Conservation (phyloP, 2,113 vertebrate genomes). For the Podarcis raffonei region DNA sequence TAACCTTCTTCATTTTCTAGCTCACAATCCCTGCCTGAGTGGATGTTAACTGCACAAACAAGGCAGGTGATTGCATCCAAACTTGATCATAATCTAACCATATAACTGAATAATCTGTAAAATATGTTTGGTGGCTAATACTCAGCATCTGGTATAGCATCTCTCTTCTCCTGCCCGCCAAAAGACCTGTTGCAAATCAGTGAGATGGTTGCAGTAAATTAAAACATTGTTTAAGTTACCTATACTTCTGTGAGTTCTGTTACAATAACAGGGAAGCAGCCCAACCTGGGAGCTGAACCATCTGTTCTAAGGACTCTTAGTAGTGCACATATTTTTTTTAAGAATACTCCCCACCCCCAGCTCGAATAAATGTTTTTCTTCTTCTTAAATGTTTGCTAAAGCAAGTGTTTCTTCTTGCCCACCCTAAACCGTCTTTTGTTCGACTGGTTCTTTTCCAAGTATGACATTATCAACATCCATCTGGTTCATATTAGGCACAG, state of each 20-base stretch:
- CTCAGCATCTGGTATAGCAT: background rate
- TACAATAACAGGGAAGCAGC: slow-evolving; percentile 47
- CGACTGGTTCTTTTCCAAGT: slow-evolving; percentile 74
- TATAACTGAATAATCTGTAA: background rate
- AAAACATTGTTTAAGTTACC: slow-evolving; percentile 28
- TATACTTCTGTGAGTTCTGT: slow-evolving; percentile 30
- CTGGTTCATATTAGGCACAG: slow-evolving; percentile 76
- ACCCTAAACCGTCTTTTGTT: slow-evolving; percentile 69
- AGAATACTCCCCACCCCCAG: slow-evolving; percentile 66
- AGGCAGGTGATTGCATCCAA: accelerated
- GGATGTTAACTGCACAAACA: background rate
- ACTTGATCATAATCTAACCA: background rate
- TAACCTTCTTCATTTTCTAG: background rate
- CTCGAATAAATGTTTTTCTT: slow-evolving; percentile 51
- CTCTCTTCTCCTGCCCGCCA: background rate
- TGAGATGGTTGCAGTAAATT: background rate
- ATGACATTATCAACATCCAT: slow-evolving; percentile 71
- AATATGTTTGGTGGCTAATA: background rate
- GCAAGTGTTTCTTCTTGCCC: slow-evolving; percentile 72
- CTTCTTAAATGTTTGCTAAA: slow-evolving; percentile 71
- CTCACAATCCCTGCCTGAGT: background rate
- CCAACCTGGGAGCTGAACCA: slow-evolving; percentile 42
- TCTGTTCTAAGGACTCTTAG: slow-evolving; percentile 54
- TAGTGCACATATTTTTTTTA: slow-evolving; percentile 65
- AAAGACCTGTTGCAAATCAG: background rate